phyloP scores from a whole-genome alignment of 2,888 invertebrate genomes.

The Nasonovia ribisnigri region DNA sequence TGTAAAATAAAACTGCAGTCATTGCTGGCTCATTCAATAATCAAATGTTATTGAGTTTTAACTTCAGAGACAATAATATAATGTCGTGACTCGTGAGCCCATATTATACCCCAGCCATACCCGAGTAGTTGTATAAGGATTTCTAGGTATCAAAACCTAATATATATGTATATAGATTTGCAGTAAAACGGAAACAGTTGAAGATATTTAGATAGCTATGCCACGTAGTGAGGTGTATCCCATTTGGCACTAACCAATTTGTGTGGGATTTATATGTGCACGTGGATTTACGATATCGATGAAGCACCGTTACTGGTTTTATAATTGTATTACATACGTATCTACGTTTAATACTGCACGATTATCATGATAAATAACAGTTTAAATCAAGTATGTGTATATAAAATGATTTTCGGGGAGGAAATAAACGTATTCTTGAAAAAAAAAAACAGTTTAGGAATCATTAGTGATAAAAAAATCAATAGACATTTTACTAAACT shows the following conservation, averaged over 20 bases:
- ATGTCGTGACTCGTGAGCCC: background rate
- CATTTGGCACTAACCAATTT: conserved; percentile 24
- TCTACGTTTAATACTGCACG: background rate
- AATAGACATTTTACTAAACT: no score
- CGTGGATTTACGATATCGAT: background rate
- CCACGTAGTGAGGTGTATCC: background rate
- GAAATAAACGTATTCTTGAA: background rate
- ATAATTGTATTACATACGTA: background rate
- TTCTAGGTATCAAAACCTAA: background rate
- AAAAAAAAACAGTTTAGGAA: background rate
- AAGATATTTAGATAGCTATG: background rate
- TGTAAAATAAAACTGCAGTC: background rate
- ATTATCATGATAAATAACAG: background rate
- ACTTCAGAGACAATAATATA: background rate
- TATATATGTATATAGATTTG: background rate
- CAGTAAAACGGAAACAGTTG: background rate
- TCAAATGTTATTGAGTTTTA: background rate
- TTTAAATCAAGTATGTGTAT: background rate
- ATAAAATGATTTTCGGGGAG: background rate
- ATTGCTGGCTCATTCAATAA: background rate
- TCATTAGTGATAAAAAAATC: background rate
- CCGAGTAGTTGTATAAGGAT: background rate
- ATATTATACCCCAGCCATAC: background rate
- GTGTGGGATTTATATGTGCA: background rate
- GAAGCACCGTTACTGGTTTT: background rate